Percentiles rank a stretch among this genome's conserved stretches.
Evolutionary conservation across 2,888 invertebrate species (phyloP).

Genomic region (Nomada ruficornis): DNA sequence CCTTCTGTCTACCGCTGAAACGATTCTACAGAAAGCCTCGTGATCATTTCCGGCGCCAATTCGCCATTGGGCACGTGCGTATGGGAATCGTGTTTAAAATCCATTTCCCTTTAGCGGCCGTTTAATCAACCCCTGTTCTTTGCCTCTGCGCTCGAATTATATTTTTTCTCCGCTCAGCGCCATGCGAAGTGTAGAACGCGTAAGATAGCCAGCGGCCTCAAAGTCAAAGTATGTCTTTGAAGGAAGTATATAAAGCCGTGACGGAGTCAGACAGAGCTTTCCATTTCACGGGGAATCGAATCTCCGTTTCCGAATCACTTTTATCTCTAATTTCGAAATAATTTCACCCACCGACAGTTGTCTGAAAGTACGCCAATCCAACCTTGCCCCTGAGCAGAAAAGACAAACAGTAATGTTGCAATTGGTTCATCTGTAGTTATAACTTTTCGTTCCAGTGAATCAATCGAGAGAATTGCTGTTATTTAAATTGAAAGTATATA

Average conservation of each 20-base stretch:
- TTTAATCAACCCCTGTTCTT: constrained; percentile 41
- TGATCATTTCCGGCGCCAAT: constrained; percentile 42
- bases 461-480: neutral
- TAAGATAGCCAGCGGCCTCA: constrained; percentile 6
- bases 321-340: constrained; percentile 53
- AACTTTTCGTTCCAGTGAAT: neutral
- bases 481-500: neutral
- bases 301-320: constrained; percentile 40
- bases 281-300: constrained; percentile 45
- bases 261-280: constrained; percentile 27
- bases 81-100: constrained; percentile 53
- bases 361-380: constrained; percentile 4
- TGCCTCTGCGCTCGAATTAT: constrained; percentile 17
- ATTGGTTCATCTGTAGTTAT: neutral
- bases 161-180: neutral
- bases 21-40: neutral
- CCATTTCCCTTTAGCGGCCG: constrained; percentile 49
- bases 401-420: no score
- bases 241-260: constrained; percentile 33
- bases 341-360: constrained; percentile 16
- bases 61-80: constrained; percentile 9
- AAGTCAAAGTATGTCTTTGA: constrained; percentile 41
- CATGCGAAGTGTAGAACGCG: neutral
- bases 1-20: neutral
- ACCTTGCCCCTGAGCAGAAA: neutral